phyloP scores from a whole-genome alignment of 64 coral and sea anemone genomes.

The Anthopleura sola region DNA sequence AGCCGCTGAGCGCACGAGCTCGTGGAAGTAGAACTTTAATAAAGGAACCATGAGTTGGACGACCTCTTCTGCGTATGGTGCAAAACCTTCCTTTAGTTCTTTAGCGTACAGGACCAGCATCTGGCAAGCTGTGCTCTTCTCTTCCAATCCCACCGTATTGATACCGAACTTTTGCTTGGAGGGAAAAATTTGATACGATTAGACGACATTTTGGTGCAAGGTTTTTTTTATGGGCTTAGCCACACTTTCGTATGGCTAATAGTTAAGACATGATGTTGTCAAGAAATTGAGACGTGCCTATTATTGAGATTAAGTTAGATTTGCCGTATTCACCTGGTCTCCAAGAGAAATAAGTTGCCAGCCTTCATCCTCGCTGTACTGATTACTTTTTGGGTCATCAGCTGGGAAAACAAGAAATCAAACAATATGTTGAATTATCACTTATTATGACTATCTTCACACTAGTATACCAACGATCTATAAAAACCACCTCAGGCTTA shows the following conservation, averaged over 20 bases:
- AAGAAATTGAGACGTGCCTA: too few species aligned
- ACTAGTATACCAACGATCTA: too few species aligned
- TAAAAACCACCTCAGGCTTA: too few species aligned
- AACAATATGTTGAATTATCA: background rate
- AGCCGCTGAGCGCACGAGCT: constrained; percentile 91
- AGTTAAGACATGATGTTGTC: too few species aligned
- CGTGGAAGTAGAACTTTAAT: constrained; percentile 97
- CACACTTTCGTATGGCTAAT: too few species aligned
- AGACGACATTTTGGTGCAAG: too few species aligned
- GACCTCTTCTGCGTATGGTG: constrained; percentile 87
- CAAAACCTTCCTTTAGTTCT: constrained; percentile 95
- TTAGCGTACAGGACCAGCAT: constrained; percentile 96
- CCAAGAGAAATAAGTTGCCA: constrained; percentile 98
- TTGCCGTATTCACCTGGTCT: constrained; percentile 64
- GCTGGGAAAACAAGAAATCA: constrained; percentile 30
- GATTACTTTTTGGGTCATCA: constrained; percentile 93
- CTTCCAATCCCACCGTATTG: constrained; percentile 94
- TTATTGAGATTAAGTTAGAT: background rate
- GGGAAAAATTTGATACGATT: background rate
- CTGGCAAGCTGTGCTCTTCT: constrained; percentile 98
- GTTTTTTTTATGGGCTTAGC: too few species aligned
- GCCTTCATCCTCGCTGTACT: constrained; percentile 92
- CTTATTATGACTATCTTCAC: too few species aligned
- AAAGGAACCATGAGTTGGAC: constrained; percentile 94
- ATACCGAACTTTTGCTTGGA: constrained; percentile 98